Evolutionary conservation across 2,888 invertebrate genomes (phyloP), one percentile per base, ranked within the genome.

Genomic region (Synergus japonicus): DNA sequence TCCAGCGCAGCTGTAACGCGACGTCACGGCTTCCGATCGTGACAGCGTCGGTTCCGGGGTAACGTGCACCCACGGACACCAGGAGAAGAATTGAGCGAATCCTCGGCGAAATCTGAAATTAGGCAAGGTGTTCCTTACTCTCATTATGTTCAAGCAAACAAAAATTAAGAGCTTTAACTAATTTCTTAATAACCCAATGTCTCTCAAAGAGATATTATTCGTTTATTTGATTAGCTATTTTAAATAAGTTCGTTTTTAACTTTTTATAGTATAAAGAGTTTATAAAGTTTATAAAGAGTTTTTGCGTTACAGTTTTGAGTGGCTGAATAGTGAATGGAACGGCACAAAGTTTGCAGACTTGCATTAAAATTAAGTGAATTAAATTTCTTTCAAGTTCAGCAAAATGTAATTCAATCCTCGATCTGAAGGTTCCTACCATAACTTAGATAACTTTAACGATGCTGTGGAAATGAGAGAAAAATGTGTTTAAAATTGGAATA

Each of bases 101-200:
- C 98, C 98, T 87, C 97, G 95, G 69, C 98, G 95, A 93, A 98
- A 98, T 92, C 98, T 98, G 92, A 7, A 77, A 83, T 58, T 22
- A 82, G 2, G 18, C 7, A 58, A 37, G 37, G 7, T 37, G 37
- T 37, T 37, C 5, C 37, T 37, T 37, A 37, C 37, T 37, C 37
- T 37, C 37, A 37, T 37, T 37, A 37, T 37, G 7, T 5, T 37
- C 37, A 37, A 37, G 37, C 0, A 37, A 37, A 37, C 37, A 37
- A 37, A 37, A 5, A 37, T 37, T 37, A 37, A 37, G 37, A 37
- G 37, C 37, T 29, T 29, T 37, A 37, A 5, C 5, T 37, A 37
- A 37, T 37, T 37, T 37, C 37, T 37, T 37, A 37, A 37, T 5
- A 5, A 37, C 37, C 5, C 37, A 37, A 7, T 4, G 37, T 37